These are phyloP conservation scores for Myripristis jacobus DNA, from an alignment of 2,797 vertebrate genomes.

Conservation along the genomic window DNA sequence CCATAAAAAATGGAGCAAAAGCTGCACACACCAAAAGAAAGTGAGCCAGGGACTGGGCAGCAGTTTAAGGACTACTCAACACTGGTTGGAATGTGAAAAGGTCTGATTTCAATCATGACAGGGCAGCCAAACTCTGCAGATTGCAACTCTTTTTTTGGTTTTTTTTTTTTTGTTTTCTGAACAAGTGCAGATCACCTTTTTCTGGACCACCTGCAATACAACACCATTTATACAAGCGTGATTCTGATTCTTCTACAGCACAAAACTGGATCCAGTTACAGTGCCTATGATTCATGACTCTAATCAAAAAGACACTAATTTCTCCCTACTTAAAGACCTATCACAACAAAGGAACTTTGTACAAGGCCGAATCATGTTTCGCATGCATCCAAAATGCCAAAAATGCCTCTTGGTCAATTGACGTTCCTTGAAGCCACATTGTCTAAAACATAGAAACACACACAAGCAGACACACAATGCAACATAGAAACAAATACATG, in stretches of 20 bases:
- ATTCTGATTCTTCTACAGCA: conserved; percentile 7
- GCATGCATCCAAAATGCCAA: conserved; percentile 14
- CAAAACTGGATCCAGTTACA: conserved; percentile 23
- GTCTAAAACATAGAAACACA: conserved; percentile 22
- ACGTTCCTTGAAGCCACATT: conserved; percentile 22
- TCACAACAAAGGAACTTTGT: conserved; percentile 46
- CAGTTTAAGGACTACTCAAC: conserved; percentile 20
- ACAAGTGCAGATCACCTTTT: conserved; percentile 33
- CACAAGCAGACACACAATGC: conserved; percentile 2
- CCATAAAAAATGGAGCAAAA: conserved; percentile 67
- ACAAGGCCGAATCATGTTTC: conserved; percentile 28
- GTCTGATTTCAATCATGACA: conserved; percentile 50
- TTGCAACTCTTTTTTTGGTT: conserved; percentile 22
- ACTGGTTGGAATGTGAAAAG: conserved; percentile 28
- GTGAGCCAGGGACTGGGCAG: conserved; percentile 44
- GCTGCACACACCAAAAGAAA: conserved; percentile 53
- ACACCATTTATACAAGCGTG: conserved; percentile 20
- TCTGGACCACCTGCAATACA: conserved; percentile 45
- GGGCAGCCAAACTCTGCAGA: conserved; percentile 36
- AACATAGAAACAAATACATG: conserved; percentile 4
- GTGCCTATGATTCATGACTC: conserved; percentile 24
- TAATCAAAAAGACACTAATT: conserved; percentile 33
- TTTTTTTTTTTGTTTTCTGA: conserved; percentile 34
- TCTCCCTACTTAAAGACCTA: conserved; percentile 27
- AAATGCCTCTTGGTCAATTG: conserved; percentile 35